Evolutionary conservation across 2,113 vertebrate species (phyloP), one percentile per base, ranked within the genome.

Genomic region (Neomonachus schauinslandi): DNA sequence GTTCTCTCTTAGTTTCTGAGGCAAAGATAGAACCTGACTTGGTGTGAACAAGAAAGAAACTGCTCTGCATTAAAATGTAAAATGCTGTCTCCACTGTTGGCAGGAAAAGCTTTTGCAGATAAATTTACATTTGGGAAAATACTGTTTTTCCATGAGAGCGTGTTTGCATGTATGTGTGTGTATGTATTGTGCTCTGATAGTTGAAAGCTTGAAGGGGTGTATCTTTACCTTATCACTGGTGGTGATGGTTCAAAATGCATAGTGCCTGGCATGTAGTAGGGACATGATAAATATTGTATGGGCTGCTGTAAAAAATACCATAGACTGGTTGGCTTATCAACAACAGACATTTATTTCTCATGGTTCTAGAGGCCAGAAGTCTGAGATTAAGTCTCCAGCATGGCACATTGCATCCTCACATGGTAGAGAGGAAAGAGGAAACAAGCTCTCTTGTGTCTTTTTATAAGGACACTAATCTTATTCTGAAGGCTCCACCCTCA

Each of bases 41-140:
- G 83, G 16, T 55, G 18, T 95, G 67, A 77, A 49, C 26, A 82
- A 53, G 46, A 55, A 31, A 59, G 7, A 65, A 88, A 76, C 55
- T 84, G 15, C 21, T 63, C 19, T 76, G 61, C 57, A 83, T 22
- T 93, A 79, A 95, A 89, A 92, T 80, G 42, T 76, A 61, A 87
- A 92, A 46, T 59, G 2, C 13, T 80, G 2, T 74, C 28, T 89
- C 11, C 13, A 46, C n/a, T 84, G 2, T 74, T 42, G 84, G 6
- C 18, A 69, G 49, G 15, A 49, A 26, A 71, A 84, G 42, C 2
- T 61, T 89, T 67, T 72, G 51, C 72, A 72, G 24, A 67, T 83
- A n/a, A 77, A 65, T 96, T 96, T 93, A 61, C 33, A 89, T 79
- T 88, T 89, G 36, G 42, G 16, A 89, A 76, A 72, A 65, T 42